Evolutionary conservation across 2,113 vertebrate genomes (phyloP).

Genomic region (Microcebus lehilahytsara): DNA sequence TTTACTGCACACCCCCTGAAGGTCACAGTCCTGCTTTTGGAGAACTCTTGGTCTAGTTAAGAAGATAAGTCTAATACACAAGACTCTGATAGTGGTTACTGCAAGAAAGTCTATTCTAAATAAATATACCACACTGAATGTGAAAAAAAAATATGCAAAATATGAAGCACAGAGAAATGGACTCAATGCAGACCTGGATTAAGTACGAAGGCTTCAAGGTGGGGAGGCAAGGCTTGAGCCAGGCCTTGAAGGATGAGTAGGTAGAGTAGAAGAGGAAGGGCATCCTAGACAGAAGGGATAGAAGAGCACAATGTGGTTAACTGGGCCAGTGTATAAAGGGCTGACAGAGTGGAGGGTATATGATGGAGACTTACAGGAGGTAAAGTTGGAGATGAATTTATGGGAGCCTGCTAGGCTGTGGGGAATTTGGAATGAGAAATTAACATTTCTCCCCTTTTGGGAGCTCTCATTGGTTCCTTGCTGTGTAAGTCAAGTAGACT

Average conservation of each 20-base stretch:
- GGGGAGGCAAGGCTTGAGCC: neutral
- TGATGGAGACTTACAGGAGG: neutral
- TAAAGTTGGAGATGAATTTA: neutral
- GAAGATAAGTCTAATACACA: neutral
- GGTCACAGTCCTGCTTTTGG: neutral
- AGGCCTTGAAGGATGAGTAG: neutral
- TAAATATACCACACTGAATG: neutral
- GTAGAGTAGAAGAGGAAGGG: neutral
- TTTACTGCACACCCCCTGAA: neutral
- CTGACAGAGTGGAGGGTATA: neutral
- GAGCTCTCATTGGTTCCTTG: neutral
- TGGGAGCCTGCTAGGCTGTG: neutral
- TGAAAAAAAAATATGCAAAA: neutral
- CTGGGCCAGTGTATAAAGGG: neutral
- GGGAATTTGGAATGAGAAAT: neutral
- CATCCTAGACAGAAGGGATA: neutral
- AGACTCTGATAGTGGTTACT: neutral
- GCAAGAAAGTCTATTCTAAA: neutral
- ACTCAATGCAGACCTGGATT: neutral
- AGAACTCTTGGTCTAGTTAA: neutral
- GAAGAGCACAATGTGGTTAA: neutral
- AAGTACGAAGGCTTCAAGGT: neutral
- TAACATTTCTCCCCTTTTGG: neutral
- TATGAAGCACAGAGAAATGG: neutral
- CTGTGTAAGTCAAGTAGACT: neutral